Evolutionary conservation across 2,113 vertebrate genomes (phyloP), one percentile per base, ranked within the genome.

Genomic region (Poeciliopsis retropinna): DNA sequence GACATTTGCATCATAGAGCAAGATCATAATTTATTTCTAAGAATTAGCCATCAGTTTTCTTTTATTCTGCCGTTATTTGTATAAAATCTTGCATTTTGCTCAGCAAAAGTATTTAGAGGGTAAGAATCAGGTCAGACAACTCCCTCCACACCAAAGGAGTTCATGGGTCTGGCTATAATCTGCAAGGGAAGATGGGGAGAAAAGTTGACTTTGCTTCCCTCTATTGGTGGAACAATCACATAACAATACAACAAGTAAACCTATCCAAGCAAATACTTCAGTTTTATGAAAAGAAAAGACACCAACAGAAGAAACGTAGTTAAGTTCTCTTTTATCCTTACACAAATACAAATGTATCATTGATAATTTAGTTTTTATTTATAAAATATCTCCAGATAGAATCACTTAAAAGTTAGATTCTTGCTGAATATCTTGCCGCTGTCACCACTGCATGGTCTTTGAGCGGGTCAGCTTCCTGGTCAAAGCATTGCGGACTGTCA

Each of bases 401-500:
- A 57, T 57, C 22, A 57, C 51, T 25, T 3, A 57, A n/a, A 57
- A 25, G 25, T 57, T n/a, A 5, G 6, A 13, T 28, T 4, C 6
- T 5, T 17, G 28, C 29, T 15, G 28, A 62, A 30, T 5, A 2
- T 15, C 5, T 39, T 39, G 64, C 30, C 9, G 17, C 27, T 5
- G 67, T 91, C 89, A 92, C 91, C 91, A 92, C 88, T 92, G 91
- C 91, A 92, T 90, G 11, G 91, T 92, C 78, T 92, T 92, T 0
- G 91, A 92, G 0, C 91, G 73, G 67, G 80, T 92, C 61, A 92
- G 91, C 32, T 92, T 92, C 61, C 71, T 69, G 70, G 88, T 91
- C 54, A 92, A 81, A 72, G 88, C 89, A 15, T 92, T 85, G 64
- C 89, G 89, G 19, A 92, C 87, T 0, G 72, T 90, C 82, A 92